Conservation (phyloP, 2,797 vertebrate genomes). For the Chanos chanos region DNA sequence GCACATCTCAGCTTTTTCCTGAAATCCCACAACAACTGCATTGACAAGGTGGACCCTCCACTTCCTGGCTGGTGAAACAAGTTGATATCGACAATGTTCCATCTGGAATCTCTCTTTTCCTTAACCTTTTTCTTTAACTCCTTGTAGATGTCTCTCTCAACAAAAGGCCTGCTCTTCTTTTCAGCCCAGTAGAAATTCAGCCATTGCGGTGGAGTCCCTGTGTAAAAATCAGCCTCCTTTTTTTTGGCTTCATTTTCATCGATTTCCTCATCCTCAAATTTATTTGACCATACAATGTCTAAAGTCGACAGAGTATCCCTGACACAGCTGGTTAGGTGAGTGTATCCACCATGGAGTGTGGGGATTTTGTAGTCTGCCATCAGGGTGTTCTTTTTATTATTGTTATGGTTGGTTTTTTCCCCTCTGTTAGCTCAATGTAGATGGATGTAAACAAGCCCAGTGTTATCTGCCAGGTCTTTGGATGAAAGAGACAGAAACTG, state of each 20-base stretch:
- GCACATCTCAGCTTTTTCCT: conserved; percentile 29
- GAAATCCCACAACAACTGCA: conserved; percentile 39
- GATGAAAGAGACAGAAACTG: no score
- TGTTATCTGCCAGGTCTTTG: no score
- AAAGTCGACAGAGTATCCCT: background rate
- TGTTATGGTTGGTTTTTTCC: no score
- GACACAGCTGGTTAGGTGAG: background rate
- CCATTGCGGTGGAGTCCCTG: conserved; percentile 30
- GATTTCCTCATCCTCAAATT: conserved; percentile 4
- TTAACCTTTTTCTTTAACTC: background rate
- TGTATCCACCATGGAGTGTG: background rate
- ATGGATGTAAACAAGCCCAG: no score
- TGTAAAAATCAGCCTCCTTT: conserved; percentile 29
- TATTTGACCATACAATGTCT: conserved; percentile 4
- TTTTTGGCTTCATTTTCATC: background rate
- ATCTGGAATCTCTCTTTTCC: background rate
- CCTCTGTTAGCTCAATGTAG: no score
- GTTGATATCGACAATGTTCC: background rate
- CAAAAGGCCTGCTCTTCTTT: background rate
- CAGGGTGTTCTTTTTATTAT: no score
- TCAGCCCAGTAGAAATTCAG: conserved; percentile 31
- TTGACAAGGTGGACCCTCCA: conserved; percentile 38
- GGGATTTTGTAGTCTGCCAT: background rate
- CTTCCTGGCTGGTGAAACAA: conserved; percentile 31
- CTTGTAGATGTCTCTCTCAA: conserved; percentile 25